Evolutionary conservation across 2,888 invertebrate genomes (phyloP).

Genomic region (Criorhina ranunculi): DNA sequence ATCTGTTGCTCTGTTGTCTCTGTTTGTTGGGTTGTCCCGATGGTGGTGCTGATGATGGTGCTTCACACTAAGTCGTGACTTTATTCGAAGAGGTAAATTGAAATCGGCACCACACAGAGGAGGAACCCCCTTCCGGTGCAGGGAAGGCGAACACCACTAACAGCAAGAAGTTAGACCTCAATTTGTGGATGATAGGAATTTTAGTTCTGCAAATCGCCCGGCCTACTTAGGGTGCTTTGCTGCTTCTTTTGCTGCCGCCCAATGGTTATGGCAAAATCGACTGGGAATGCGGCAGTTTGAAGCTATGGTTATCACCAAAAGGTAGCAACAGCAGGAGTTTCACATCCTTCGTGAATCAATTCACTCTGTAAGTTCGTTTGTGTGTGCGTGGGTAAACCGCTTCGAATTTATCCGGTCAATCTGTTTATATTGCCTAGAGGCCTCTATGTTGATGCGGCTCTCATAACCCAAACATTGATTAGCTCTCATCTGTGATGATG

Average conservation of each 20-base stretch:
- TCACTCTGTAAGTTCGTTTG: conserved; percentile 3
- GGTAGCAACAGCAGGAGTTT: conserved; percentile 52
- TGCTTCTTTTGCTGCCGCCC: conserved; percentile 19
- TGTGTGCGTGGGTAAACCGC: conserved; percentile 50
- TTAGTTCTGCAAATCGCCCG: conserved; percentile 45
- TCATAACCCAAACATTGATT: conserved; percentile 68
- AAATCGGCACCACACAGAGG: conserved; percentile 59
- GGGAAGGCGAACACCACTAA: conserved; percentile 31
- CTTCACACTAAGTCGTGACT: conserved; percentile 71
- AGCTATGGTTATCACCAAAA: conserved; percentile 65
- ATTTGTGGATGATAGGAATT: conserved; percentile 73
- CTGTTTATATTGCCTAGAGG: conserved; percentile 64
- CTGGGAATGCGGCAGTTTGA: conserved; percentile 66
- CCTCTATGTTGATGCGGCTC: conserved; percentile 41
- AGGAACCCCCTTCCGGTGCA: conserved; percentile 1
- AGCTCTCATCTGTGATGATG: conserved; percentile 43
- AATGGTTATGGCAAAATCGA: conserved; percentile 48
- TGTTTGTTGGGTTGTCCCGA: conserved; percentile 24
- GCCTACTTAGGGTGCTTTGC: conserved; percentile 44
- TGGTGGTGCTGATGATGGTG: conserved; percentile 44
- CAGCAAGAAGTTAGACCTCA: conserved; percentile 58
- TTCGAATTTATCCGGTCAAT: conserved; percentile 63
- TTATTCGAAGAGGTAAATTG: conserved; percentile 73
- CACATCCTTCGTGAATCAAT: conserved; percentile 56
- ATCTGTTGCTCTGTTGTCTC: conserved; percentile 59